Evolutionary conservation across 2,113 vertebrate species (phyloP).

Genomic region (Pygoscelis antarcticus): DNA sequence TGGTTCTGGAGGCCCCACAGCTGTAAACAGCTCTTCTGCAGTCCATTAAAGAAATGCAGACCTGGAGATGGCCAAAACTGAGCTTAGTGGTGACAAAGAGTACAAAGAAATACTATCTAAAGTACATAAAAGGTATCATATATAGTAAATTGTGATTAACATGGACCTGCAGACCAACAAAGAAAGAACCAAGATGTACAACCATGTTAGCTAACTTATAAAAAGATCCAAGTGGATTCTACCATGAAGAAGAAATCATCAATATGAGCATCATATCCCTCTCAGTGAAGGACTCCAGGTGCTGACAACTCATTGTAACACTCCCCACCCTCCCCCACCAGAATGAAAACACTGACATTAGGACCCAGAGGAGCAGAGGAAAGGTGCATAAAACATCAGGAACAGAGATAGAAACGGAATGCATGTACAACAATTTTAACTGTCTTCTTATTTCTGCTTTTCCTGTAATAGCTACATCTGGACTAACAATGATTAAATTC

Average conservation of each 20-base stretch:
- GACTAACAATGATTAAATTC: not conserved
- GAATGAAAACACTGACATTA: not conserved
- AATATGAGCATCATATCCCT: not conserved
- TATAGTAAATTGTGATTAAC: not conserved
- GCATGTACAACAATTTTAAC: not conserved
- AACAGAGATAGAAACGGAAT: not conserved
- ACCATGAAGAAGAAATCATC: not conserved
- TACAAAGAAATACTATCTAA: not conserved
- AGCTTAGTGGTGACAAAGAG: not conserved
- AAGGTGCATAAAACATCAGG: not conserved
- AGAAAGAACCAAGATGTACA: not conserved
- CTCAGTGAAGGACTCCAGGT: not conserved
- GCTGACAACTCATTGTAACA: not conserved
- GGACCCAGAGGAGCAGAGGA: not conserved
- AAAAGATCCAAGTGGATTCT: not conserved
- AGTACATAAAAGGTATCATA: not conserved
- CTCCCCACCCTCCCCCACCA: not conserved
- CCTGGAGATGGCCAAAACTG: not conserved
- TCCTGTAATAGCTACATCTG: not conserved
- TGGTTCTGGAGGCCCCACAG: not conserved
- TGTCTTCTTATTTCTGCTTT: not conserved
- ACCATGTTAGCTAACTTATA: not conserved
- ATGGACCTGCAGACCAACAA: not conserved
- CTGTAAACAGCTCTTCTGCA: not conserved
- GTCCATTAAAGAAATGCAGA: not conserved